Evolutionary conservation across 2,888 invertebrate genomes (phyloP), one percentile per base, ranked within the genome.

Genomic region (Eupithecia dodoneata): DNA sequence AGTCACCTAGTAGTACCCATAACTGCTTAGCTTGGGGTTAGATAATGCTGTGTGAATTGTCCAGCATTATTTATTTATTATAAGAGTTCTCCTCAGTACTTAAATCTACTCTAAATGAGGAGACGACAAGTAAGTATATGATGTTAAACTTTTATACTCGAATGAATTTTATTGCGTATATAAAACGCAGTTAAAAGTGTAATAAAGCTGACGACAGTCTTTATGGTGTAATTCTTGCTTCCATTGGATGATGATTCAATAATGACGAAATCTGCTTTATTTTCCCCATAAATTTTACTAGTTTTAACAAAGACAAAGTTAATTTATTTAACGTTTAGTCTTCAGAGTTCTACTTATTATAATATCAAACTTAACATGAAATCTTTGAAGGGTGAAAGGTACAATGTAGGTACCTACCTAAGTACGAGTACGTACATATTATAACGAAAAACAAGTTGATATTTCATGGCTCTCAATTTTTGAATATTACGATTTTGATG

Each of bases 141-240:
- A 69, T 70, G 63, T 65, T 70, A 45, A 73, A 78, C 74, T 74
- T 79, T 47, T 73, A 82, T 76, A 80, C 76, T 83, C 80, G 85
- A 87, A 86, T 87, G 86, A 82, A 81, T 87, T 90, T 89, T 83
- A 87, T 85, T 79, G 84, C 80, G 81, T 82, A 85, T 81, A 84
- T 84, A 83, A 84, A 81, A 80, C 80, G 86, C 86, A 84, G 82
- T 63, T 90, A 88, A 90, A 90, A 89, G 77, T 59, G 81, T 74
- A 87, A 87, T 92, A 87, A 91, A 91, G 74, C 80, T 83, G 79
- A 86, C 83, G 85, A 59, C 83, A 75, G 73, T 76, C 81, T 83
- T 85, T 87, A 81, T 84, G 83, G 82, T 85, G 83, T 83, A 86
- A 85, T 87, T 85, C 86, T 87, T 86, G 89, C 86, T 83, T 84